Evolutionary conservation across 2,797 vertebrate genomes (phyloP).

Genomic region (Lates japonicus): DNA sequence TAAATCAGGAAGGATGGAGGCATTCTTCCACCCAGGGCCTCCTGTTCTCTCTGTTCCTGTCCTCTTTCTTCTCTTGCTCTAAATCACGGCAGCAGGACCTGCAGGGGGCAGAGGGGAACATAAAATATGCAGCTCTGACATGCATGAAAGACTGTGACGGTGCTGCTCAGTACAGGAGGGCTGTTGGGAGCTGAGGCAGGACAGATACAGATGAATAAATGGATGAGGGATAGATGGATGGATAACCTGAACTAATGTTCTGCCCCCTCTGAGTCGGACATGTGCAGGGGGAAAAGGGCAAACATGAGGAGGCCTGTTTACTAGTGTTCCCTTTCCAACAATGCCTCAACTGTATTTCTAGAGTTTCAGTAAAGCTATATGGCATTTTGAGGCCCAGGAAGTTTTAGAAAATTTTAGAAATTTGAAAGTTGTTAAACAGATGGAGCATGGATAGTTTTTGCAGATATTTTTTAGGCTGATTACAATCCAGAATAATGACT

Average conservation of each 20-base stretch:
- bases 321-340: neutral
- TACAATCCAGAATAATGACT: neutral
- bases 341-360: neutral
- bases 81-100: conserved; percentile 73
- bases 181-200: conserved; percentile 31
- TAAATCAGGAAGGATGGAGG: conserved; percentile 69
- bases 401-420: conserved; percentile 21
- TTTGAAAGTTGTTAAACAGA: neutral
- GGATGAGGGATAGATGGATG: conserved; percentile 46
- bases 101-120: conserved; percentile 75
- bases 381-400: neutral
- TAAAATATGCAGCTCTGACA: conserved; percentile 74
- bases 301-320: conserved; percentile 39
- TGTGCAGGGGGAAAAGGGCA: conserved; percentile 25
- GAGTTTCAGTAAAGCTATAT: conserved; percentile 21
- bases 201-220: conserved; percentile 42
- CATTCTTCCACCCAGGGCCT: conserved; percentile 47
- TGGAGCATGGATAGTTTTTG: neutral
- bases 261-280: conserved; percentile 19
- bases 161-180: conserved; percentile 30
- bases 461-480: neutral
- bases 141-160: conserved; percentile 53
- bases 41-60: conserved; percentile 3
- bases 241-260: conserved; percentile 46
- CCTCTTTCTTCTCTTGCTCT: conserved; percentile 44